Evolutionary conservation across 2,113 vertebrate species (phyloP).

Genomic region (Pterocles orientalis): DNA sequence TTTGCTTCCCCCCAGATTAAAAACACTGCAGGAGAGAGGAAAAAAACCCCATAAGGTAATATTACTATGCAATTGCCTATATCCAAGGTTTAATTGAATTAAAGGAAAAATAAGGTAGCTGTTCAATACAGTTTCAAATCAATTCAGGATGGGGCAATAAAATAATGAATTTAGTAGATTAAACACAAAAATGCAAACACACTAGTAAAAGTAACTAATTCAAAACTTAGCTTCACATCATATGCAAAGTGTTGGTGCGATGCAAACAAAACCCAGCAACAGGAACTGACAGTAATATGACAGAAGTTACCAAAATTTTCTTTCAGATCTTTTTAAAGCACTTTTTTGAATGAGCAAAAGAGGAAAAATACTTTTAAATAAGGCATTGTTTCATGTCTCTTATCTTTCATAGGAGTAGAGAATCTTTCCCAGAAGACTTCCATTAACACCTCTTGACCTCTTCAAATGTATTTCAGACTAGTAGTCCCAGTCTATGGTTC

Average conservation of each 20-base stretch:
- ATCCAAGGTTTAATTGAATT: background rate
- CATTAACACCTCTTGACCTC: background rate
- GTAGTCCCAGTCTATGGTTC: background rate
- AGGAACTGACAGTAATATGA: background rate
- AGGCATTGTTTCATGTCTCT: background rate
- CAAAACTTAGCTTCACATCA: background rate
- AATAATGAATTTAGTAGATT: background rate
- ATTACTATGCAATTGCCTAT: background rate
- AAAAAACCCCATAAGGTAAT: background rate
- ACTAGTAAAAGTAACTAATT: background rate
- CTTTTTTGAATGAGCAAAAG: background rate
- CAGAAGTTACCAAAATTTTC: background rate
- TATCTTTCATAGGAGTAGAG: background rate
- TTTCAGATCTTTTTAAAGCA: background rate
- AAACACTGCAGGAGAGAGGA: accelerated
- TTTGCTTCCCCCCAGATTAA: background rate
- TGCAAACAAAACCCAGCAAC: background rate
- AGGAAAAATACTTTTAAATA: background rate
- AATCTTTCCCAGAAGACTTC: background rate
- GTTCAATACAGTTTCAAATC: background rate
- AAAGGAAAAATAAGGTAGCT: background rate
- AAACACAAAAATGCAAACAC: background rate
- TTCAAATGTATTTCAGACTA: background rate
- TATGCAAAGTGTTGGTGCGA: background rate
- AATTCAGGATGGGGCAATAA: background rate